Evolutionary conservation across 1,140 invertebrate species (phyloP), one percentile per base, ranked within the genome.

Genomic region (Wasmannia auropunctata): DNA sequence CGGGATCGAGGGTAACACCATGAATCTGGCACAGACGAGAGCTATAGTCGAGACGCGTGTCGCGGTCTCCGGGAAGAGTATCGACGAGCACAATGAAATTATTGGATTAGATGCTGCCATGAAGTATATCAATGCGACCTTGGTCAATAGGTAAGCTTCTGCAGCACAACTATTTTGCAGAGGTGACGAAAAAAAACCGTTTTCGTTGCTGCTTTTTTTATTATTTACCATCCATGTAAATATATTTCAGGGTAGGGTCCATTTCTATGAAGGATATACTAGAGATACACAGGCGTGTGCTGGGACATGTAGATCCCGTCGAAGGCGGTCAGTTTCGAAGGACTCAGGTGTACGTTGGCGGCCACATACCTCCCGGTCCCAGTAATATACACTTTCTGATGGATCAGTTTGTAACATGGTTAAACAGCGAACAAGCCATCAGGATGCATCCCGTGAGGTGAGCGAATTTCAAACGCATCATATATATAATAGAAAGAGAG

Each of bases 31-130:
- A 28, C 98, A 99, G 94, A 99, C 99, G 0, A 96, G 98, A 86
- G 97, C 98, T 74, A 97, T 99, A 84, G 96, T 99, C 11, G 98
- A 99, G 95, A 99, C 98, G 0, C 96, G 98, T 87, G 97, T 99
- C 93, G 98, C 98, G 1, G 97, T 99, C 3, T 97, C 97, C 65
- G 99, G 99, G 0, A 99, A 99, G 95, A 99, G 98, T 93, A 97
- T 99, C 43, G 96, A 98, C 85, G 99, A 99, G 93, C 99, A 99
- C 93, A 99, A 99, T 96, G 99, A 99, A 95, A 98, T 99, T 91
- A 95, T 99, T 37, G 98, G 98, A 75, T 95, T 99, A 92, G 99
- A 99, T 95, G 96, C 98, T 37, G 99, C 99, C 3, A 97, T 99
- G 96, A 98, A 98, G 91, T 99, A 98, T 94, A 97, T 99, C 14